These are phyloP conservation scores for Orchesella cincta DNA, from an alignment of 1,140 invertebrate genomes.

Conservation along the genomic window DNA sequence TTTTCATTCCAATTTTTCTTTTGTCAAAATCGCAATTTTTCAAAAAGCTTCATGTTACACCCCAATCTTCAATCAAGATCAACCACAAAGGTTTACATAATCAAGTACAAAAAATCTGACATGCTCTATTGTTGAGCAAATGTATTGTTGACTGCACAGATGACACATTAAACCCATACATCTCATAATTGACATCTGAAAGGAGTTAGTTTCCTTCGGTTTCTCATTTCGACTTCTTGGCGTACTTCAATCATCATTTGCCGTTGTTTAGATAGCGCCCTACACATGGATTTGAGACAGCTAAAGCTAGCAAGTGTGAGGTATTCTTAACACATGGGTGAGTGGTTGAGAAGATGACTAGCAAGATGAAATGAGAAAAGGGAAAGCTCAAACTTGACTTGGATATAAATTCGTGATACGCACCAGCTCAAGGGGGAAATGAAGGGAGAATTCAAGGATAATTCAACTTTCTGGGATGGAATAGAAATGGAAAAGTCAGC, in stretches of 20 bases:
- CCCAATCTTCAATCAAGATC: neutral
- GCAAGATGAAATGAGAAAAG: constrained; percentile 14
- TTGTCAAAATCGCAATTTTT: neutral
- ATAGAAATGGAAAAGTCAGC: constrained; percentile 13
- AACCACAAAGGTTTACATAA: neutral
- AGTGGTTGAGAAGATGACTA: constrained; percentile 10
- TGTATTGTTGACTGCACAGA: no score
- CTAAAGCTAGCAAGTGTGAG: neutral
- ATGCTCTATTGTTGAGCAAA: no score
- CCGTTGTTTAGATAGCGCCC: neutral
- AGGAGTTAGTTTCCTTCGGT: neutral
- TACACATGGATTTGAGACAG: constrained; percentile 5
- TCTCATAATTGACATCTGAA: no score
- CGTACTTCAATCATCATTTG: neutral
- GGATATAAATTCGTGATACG: neutral
- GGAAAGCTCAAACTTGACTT: constrained; percentile 11
- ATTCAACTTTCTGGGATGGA: neutral
- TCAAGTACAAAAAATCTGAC: no score
- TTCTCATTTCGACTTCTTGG: constrained; percentile 3
- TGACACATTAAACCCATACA: no score
- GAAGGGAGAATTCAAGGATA: neutral
- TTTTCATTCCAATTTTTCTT: neutral
- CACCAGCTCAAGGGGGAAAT: neutral
- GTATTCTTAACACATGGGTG: constrained; percentile 12
- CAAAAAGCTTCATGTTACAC: neutral